Base-by-base conservation (phyloP, 2,113 vertebrate genomes). In the Ovis aries region DNA sequence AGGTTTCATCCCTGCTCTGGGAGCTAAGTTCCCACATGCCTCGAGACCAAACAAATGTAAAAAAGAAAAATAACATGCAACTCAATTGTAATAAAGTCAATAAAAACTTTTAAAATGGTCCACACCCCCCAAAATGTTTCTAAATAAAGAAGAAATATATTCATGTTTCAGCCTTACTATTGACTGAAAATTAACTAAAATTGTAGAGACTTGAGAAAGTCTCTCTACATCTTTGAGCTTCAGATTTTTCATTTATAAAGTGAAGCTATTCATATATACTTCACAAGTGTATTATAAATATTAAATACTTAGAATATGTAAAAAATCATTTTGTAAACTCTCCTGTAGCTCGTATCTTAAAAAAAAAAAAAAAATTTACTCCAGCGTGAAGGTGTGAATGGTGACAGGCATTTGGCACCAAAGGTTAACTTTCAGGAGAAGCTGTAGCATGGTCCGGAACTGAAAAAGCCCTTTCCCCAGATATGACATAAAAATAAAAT, bases 401-500 rank as follows among this genome's bases (percentile, higher is more conserved):
- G 33, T 53, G 57, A 48, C 53, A 82, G 62, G 2, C 55, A 59
- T 31, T 89, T 78, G 83, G 40, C 19, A 40, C 31, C 40, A 10
- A 36, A 43, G 1, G 8, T 40, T 88, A 78, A 45, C 88, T 92
- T 90, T 52, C 59, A 83, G 53, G 21, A 94, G 50, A 36, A 62
- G 33, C 1, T 48, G 21, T 60, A 64, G 17, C 60, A 40, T 64
- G 33, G 21, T 7, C 50, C 3, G 6, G 9, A n/a, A 7, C 90
- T 81, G 5, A 50, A 86, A 94, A 62, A 5, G 3, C 50, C 52
- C 53, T 83, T 12, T 4, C 16, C 59, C 52, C 5, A 40, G 45
- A 82, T 64, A 8, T 74, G 91, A 77, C 53, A 13, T 95, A 53
- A 78, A 84, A 89, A 85, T 45, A 50, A 85, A 87, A 67, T 17